A percentile compares a stretch with the other conserved stretches of the same genome.
phyloP scores from a whole-genome alignment of 2,797 vertebrate species.

The Helicolenus hilgendorfi region DNA sequence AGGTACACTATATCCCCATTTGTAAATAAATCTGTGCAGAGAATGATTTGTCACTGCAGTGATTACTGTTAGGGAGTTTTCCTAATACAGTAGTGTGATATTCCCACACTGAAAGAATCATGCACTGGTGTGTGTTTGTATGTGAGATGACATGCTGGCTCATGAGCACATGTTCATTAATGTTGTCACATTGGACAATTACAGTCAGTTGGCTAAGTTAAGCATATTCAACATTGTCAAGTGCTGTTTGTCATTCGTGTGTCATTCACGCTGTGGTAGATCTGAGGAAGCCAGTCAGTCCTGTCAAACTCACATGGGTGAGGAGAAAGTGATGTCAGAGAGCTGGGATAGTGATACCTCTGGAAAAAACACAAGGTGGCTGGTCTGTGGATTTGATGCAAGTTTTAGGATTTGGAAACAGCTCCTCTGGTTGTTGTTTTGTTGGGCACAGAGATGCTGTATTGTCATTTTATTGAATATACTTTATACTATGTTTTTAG shows the following conservation, averaged over 20 bases:
- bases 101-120: neutral
- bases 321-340: neutral
- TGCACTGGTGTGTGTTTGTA: neutral
- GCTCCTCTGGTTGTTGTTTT: neutral
- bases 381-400: neutral
- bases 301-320: neutral
- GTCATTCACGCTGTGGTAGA: neutral
- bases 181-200: neutral
- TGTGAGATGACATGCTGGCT: neutral
- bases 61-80: slow-evolving; percentile 1
- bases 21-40: neutral
- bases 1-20: slow-evolving; percentile 14
- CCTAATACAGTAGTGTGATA: neutral
- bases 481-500: neutral
- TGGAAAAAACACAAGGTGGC: neutral
- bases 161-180: neutral
- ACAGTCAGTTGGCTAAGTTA: neutral
- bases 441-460: neutral
- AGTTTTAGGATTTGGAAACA: neutral
- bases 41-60: neutral
- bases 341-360: neutral
- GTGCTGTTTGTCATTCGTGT: neutral
- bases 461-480: neutral
- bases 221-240: neutral
- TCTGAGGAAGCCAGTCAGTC: neutral